Evolutionary conservation across 53 echinoderm and acorn worm genomes (phyloP).

Genomic region (Echinometra lucunter): DNA sequence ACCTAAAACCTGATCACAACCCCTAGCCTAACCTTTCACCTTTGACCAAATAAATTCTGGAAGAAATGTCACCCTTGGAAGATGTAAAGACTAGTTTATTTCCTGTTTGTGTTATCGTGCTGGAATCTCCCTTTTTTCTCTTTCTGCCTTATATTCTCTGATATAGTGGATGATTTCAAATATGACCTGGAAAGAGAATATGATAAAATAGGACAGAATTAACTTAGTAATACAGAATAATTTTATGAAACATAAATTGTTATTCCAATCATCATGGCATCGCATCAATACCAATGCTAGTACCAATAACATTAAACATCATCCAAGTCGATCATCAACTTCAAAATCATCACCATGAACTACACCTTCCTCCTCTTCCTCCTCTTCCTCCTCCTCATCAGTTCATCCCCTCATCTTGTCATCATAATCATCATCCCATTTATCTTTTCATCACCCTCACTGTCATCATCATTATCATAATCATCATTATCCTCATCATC

Average conservation of each 20-base stretch:
- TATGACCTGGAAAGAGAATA: slow-evolving; percentile 70
- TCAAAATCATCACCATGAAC: background rate
- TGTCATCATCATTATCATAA: slow-evolving; percentile 5
- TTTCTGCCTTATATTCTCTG: slow-evolving; percentile 63
- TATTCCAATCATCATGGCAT: background rate
- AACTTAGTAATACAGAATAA: background rate
- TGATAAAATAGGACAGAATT: background rate
- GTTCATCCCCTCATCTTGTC: background rate
- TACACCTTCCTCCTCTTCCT: too few relatives aligned
- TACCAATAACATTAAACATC: background rate
- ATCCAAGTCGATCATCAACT: background rate
- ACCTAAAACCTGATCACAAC: too few relatives aligned
- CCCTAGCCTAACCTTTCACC: too few relatives aligned
- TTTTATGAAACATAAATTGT: background rate
- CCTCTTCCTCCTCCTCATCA: too few relatives aligned
- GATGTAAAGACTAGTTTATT: too few relatives aligned
- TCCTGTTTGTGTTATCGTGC: background rate
- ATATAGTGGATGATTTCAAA: slow-evolving; percentile 89
- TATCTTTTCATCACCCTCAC: background rate
- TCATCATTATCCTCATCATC: background rate
- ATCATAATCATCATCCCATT: slow-evolving; percentile 22
- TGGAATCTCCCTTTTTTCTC: background rate
- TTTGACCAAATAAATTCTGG: too few relatives aligned
- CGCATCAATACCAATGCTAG: slow-evolving; percentile 16
- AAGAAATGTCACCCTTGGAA: too few relatives aligned